Evolutionary conservation across 2,888 invertebrate species (phyloP), one percentile per base, ranked within the genome.

Genomic region (Notodonta ziczac): DNA sequence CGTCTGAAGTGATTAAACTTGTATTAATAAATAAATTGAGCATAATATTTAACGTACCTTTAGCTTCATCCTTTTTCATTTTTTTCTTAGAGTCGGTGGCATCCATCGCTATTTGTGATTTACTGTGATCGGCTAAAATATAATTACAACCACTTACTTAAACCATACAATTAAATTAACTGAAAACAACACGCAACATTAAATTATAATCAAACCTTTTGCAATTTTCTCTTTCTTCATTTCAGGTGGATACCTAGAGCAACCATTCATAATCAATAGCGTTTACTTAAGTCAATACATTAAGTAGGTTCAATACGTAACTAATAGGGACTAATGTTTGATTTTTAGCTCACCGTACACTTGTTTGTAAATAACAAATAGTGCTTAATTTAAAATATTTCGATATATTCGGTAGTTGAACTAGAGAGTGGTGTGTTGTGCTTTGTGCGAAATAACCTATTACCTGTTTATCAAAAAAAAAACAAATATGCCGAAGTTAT

Each of bases 71-170:
- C 72, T 84, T 91, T 70, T 87, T 91, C 0, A 77, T 66, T 77
- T 88, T 91, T 77, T 90, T 91, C 78, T 85, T 91, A 7, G 84
- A 78, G 40, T 91, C 90, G 0, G 79, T 74, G 9, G 70, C 62
- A 24, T 83, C 80, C 6, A 83, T 61, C 16, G 67, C 56, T 55
- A 85, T 10, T 24, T 76, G 52, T n/a, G 86, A 83, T 70, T 80
- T 84, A 65, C 84, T 87, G 46, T 68, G 75, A 57, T 82, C 81
- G 81, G 78, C 59, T 63, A 61, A 51, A 60, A 35, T 24, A 60
- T 24, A 58, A 4, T n/a, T 0, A 39, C 24, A 51, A 9, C 10
- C 9, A 10, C 9, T 9, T 42, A 42, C 10, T 42, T 42, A 42
- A 42, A 42, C n/a, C n/a, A n/a, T n/a, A 10, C 9, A 42, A 42